phyloP scores from a whole-genome alignment of 2,797 vertebrate species.

The Sarcoramphus papa region DNA sequence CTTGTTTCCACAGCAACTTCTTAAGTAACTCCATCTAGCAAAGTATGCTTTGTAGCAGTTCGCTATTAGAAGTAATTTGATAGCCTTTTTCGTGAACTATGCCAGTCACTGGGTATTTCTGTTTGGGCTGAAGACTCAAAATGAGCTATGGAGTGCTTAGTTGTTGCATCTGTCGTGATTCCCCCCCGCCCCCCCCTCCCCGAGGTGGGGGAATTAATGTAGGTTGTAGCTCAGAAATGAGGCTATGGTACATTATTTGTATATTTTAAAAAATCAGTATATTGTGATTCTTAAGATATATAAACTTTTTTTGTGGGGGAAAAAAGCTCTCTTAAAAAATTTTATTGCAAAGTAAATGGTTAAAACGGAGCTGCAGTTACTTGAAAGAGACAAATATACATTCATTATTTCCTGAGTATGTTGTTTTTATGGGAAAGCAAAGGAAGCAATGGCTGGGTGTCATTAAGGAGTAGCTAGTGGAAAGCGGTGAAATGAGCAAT shows the following conservation, averaged over 20 bases:
- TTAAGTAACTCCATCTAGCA: constrained; percentile 6
- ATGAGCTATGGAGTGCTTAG: neutral
- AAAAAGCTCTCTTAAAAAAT: constrained; percentile 12
- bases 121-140: constrained; percentile 7
- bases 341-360: constrained; percentile 53
- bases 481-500: constrained; percentile 60
- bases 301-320: neutral
- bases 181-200: too few relatives aligned
- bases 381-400: constrained; percentile 63
- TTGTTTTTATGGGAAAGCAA: constrained; percentile 53
- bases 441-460: constrained; percentile 57
- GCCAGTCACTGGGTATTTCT: neutral
- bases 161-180: neutral
- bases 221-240: neutral
- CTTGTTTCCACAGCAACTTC: neutral
- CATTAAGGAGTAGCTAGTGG: constrained; percentile 54
- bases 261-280: neutral
- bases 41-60: constrained; percentile 16
- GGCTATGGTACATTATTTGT: neutral
- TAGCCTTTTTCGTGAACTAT: neutral
- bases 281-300: neutral
- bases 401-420: constrained; percentile 62
- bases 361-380: constrained; percentile 48
- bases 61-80: neutral
- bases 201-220: neutral